Base-by-base conservation (phyloP, 53 echinoderm and acorn worm genomes). In the Zoroaster sp. region DNA sequence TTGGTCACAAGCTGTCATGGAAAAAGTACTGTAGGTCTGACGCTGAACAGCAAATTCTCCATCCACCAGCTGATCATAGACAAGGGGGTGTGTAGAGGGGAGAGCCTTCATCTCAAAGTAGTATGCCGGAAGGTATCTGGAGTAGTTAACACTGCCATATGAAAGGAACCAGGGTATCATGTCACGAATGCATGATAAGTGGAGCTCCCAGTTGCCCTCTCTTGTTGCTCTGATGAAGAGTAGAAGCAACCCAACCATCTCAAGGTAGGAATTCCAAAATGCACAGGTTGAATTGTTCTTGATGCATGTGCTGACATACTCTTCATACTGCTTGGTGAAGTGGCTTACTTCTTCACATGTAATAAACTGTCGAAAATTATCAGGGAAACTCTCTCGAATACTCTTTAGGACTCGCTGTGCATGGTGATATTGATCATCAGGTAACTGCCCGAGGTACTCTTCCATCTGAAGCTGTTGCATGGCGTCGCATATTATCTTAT, bases 121-220 rank as follows among this genome's bases (percentile, higher is more conserved):
- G 68, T 94, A 92, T 1, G 36, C 90, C 14, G 94, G 91, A 23
- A 76, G 75, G 66, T 93, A 91, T 30, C 91, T n/a, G 13, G 92
- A 42, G 45, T 95, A 95, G 47, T 95, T 92, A 10, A 69, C 77
- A 13, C 91, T 35, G 72, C 88, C 75, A 67, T 86, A 91, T 18
- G 74, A 33, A 69, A 93, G 91, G n/a, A 91, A 52, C 95, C 91
- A 95, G 4, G 95, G 93, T n/a, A 95, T 21, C 79, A 95, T 77
- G 1, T 38, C 42, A 49, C 91, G 70, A 20, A 93, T 66, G 33
- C 30, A 11, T 45, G 95, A 67, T 8, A 95, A 51, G 68, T 93
- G 91, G 4, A 95, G 73, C 73, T 79, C 79, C 77, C 77, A 77
- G 34, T 77, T 54, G 51, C 77, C 77, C 51, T 77, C 37, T 52